Base-by-base conservation (phyloP, 2,888 invertebrate genomes). In the Apoda limacodes region DNA sequence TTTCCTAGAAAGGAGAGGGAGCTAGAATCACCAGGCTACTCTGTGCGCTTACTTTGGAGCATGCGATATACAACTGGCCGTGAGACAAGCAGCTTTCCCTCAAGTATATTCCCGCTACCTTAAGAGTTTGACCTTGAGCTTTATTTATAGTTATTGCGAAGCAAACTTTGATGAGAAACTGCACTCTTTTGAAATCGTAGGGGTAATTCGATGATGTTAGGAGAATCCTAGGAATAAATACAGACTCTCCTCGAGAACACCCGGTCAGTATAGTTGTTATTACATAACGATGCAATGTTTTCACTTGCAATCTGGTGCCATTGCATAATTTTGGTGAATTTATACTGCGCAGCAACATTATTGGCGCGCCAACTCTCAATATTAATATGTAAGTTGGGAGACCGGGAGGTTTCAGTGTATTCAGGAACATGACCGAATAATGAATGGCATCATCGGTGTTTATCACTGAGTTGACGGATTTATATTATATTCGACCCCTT, bases 401-500 rank as follows among this genome's bases (percentile, higher is more conserved):
- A 5, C 35, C 39, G 14, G 35, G 25, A 6, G 31, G 15, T 11
- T 43, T 26, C 3, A 43, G 20, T 12, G 39, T 31, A 25, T 40
- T 25, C 17, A 39, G 27, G 17, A 42, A 44, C 22, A 40, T 37
- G 4, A 23, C 26, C n/a, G 39, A 40, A 30, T 31, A 45, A 28
- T 45, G 15, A 4, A 35, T 33, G 26, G n/a, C 21, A 19, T 40
- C 25, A 10, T 32, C 19, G 1, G 6, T 13, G 13, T 35, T 22
- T 1, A 32, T 5, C 6, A 34, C 32, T 5, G 34, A 24, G 13
- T 34, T 37, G 1, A 22, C 26, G 3, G 19, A 26, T n/a, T 26
- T 9, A 10, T 26, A 26, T 25, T 22, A n/a, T n/a, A n/a, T n/a
- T n/a, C n/a, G n/a, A n/a, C n/a, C n/a, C n/a, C n/a, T n/a, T n/a